phyloP scores from a whole-genome alignment of 92 coral and sea anemone species.

The Blastomussa wellsi region DNA sequence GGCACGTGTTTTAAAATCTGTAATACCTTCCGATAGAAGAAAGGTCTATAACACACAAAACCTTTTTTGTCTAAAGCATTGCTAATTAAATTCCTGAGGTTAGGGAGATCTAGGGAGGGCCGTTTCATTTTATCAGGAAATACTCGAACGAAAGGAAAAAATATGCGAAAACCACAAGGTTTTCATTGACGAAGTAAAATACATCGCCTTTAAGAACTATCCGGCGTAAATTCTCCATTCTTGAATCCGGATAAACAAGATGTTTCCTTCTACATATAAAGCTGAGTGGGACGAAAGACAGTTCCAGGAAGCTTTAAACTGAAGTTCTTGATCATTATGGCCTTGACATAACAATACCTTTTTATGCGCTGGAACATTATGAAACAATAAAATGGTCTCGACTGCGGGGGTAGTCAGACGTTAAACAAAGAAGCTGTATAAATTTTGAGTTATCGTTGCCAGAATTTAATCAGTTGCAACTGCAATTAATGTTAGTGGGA shows the following conservation, averaged over 20 bases:
- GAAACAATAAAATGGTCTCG: not conserved
- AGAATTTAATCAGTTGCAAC: not conserved
- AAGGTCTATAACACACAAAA: not conserved
- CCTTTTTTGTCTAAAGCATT: not conserved
- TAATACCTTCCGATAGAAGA: too few species aligned
- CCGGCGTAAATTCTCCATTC: slow-evolving; percentile 1
- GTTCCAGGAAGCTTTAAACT: slow-evolving; percentile 11
- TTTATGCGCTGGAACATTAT: not conserved
- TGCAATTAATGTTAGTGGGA: not conserved
- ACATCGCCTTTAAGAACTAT: not conserved
- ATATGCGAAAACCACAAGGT: not conserved
- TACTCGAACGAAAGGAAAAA: not conserved
- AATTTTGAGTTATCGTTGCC: not conserved
- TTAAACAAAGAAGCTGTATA: not conserved
- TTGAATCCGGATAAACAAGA: slow-evolving; percentile 20
- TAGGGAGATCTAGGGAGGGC: not conserved
- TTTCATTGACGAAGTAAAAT: not conserved
- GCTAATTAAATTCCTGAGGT: slow-evolving; percentile 5
- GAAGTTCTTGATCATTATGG: not conserved
- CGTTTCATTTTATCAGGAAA: slow-evolving; percentile 4
- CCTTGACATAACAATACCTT: not conserved
- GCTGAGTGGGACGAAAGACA: slow-evolving; percentile 17
- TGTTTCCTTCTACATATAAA: slow-evolving; percentile 17
- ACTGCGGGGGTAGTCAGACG: not conserved
- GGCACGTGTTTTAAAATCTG: not conserved